Conservation (phyloP, 1,140 invertebrate species). For the Maniola jurtina region DNA sequence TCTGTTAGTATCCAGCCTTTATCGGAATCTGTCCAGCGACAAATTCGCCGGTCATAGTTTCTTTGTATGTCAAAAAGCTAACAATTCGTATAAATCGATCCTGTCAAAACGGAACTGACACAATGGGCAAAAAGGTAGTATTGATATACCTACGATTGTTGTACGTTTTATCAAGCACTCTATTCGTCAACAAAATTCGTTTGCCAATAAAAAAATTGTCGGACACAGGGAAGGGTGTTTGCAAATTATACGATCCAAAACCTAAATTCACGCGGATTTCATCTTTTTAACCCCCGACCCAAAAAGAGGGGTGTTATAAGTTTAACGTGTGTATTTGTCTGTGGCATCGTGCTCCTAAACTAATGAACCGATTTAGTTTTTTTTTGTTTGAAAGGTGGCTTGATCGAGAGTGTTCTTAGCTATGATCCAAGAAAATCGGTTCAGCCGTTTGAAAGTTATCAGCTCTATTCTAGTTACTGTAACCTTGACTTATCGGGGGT, state of each 20-base stretch:
- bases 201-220: constrained; percentile 23
- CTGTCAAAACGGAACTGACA: constrained; percentile 28
- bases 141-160: constrained; percentile 28
- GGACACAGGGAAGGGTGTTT: not conserved
- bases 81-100: constrained; percentile 28
- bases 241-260: not conserved
- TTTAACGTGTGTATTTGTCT: too few species aligned
- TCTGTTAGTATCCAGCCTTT: constrained; percentile 4
- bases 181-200: constrained; percentile 20
- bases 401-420: too few species aligned
- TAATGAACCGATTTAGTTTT: too few species aligned
- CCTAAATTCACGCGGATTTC: too few species aligned
- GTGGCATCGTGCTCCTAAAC: too few species aligned
- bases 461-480: too few species aligned
- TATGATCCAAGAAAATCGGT: too few species aligned
- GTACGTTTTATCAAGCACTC: constrained; percentile 25
- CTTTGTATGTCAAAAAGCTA: constrained; percentile 25
- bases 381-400: too few species aligned
- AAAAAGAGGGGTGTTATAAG: too few species aligned
- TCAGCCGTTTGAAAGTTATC: too few species aligned
- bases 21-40: constrained; percentile 15
- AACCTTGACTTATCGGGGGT: too few species aligned
- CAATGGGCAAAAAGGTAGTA: constrained; percentile 31
- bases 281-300: too few species aligned
- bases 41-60: constrained; percentile 29